Percentiles rank a stretch among this genome's conserved stretches.
phyloP scores from a whole-genome alignment of 2,888 invertebrate species.

The Drosophila dives region DNA sequence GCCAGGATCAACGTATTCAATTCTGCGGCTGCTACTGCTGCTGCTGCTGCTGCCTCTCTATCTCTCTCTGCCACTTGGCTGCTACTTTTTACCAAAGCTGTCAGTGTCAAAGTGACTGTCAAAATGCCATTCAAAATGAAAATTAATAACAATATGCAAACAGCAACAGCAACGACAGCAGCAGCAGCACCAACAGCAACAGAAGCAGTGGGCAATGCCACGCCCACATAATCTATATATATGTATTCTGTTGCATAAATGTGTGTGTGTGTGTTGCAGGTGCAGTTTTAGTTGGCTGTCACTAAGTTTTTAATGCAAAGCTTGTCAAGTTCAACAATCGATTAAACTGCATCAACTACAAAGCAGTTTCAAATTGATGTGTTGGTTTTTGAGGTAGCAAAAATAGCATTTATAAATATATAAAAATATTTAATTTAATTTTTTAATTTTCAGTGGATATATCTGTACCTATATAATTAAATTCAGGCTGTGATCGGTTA shows the following conservation, averaged over 20 bases:
- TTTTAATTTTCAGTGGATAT: not conserved
- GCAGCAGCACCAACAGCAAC: slow-evolving; percentile 19
- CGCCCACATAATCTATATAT: slow-evolving; percentile 27
- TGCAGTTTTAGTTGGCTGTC: slow-evolving; percentile 51
- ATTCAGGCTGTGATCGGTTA: not conserved
- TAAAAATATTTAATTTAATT: not conserved
- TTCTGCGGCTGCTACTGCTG: slow-evolving; percentile 2
- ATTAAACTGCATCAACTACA: slow-evolving; percentile 20
- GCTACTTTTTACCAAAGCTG: slow-evolving; percentile 72
- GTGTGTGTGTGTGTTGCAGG: slow-evolving; percentile 33
- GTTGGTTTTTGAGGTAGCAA: slow-evolving; percentile 20
- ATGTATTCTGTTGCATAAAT: slow-evolving; percentile 1
- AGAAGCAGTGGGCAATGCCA: slow-evolving; percentile 19
- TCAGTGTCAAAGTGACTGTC: slow-evolving; percentile 82
- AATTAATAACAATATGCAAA: slow-evolving; percentile 79
- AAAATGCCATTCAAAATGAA: slow-evolving; percentile 82
- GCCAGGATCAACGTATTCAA: slow-evolving; percentile 37
- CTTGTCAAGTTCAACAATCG: slow-evolving; percentile 55
- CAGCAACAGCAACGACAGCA: slow-evolving; percentile 55
- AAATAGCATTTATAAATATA: not conserved
- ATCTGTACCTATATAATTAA: not conserved
- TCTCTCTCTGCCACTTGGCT: slow-evolving; percentile 31
- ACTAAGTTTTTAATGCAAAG: slow-evolving; percentile 47
- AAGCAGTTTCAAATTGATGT: slow-evolving; percentile 29
- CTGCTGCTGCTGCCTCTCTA: not conserved